Evolutionary conservation across 2,888 invertebrate genomes (phyloP).

Genomic region (Alloscopus bannaensis): DNA sequence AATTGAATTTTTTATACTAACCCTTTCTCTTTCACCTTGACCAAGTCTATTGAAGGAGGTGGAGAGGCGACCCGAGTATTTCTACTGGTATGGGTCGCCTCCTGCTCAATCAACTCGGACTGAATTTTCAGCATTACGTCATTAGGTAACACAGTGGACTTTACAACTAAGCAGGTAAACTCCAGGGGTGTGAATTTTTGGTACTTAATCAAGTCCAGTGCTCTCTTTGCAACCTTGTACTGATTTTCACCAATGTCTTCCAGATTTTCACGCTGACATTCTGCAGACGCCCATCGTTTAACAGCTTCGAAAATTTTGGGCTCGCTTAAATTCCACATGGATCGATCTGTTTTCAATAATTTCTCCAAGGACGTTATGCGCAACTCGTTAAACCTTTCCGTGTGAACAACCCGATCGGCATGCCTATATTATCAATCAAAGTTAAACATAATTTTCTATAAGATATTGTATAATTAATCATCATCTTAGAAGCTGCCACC

Average conservation of each 20-base stretch:
- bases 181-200: constrained; percentile 19
- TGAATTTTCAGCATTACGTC: constrained; percentile 26
- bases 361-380: constrained; percentile 4
- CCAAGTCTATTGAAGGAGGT: too few relatives aligned
- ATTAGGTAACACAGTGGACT: constrained; percentile 4
- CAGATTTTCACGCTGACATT: constrained; percentile 11
- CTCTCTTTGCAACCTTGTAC: constrained; percentile 19
- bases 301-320: constrained; percentile 15
- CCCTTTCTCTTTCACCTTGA: too few relatives aligned
- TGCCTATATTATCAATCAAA: constrained; percentile 6
- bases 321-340: constrained; percentile 24
- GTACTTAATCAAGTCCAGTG: constrained; percentile 15
- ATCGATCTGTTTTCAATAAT: constrained; percentile 2
- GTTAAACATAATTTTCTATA: too few relatives aligned
- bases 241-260: constrained; percentile 1
- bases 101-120: constrained; percentile 26
- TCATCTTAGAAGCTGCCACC: too few relatives aligned
- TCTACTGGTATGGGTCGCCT: constrained; percentile 6
- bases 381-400: constrained; percentile 2
- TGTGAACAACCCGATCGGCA: constrained; percentile 11
- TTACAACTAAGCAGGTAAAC: constrained; percentile 27
- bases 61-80: too few relatives aligned
- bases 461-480: too few relatives aligned
- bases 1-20: too few relatives aligned
- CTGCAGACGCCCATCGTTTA: constrained; percentile 22